A percentile compares a stretch with the other conserved stretches of the same genome.
phyloP scores from a whole-genome alignment of 2,113 vertebrate species.

The Archilochus colubris region DNA sequence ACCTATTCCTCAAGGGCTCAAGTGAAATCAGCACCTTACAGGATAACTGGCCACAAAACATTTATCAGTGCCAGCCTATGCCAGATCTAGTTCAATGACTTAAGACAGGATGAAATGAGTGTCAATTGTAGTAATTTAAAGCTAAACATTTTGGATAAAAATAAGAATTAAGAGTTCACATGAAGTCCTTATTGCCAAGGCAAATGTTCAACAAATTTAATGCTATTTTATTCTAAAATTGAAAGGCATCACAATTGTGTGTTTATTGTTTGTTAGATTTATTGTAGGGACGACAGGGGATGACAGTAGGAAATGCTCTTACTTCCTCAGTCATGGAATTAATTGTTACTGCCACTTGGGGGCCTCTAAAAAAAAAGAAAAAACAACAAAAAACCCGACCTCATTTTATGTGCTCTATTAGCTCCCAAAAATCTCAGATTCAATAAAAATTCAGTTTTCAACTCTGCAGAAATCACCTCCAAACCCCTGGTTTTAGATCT shows the following conservation, averaged over 20 bases:
- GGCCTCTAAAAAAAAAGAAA: not conserved
- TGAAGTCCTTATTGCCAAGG: not conserved
- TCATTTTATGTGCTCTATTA: constrained; percentile 15
- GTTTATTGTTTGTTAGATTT: not conserved
- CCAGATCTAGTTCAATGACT: not conserved
- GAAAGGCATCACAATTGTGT: not conserved
- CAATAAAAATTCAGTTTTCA: not conserved
- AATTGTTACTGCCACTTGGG: not conserved
- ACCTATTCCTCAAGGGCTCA: not conserved
- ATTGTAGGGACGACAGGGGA: not conserved
- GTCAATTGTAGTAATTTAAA: not conserved
- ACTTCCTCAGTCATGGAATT: not conserved
- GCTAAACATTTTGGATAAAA: not conserved
- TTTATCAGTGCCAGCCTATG: not conserved
- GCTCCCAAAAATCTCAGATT: not conserved
- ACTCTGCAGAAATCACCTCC: not conserved
- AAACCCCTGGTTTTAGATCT: not conserved
- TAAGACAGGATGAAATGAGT: not conserved
- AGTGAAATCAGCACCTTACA: not conserved
- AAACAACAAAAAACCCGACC: too few species aligned
- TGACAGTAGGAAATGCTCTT: not conserved
- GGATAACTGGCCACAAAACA: not conserved
- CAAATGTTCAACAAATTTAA: not conserved
- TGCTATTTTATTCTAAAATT: not conserved
- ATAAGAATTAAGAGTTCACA: not conserved